A percentile compares a stretch with the other conserved stretches of the same genome.
Evolutionary conservation across 2,797 vertebrate genomes (phyloP).

Genomic region (Huso huso): DNA sequence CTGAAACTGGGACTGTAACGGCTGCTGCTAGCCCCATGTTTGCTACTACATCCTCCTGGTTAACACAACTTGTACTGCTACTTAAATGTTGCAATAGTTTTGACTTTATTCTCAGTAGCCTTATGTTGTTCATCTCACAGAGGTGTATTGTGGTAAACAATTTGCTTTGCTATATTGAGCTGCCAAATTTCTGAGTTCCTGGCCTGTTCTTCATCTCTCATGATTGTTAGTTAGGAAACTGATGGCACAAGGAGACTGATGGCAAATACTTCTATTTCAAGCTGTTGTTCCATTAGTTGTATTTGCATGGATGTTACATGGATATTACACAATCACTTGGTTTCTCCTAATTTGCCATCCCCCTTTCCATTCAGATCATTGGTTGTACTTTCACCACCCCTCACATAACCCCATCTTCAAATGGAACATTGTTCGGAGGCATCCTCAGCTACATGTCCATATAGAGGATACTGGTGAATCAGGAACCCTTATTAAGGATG

Average conservation of each 20-base stretch:
- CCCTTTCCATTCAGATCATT: too few relatives aligned
- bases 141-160: too few relatives aligned
- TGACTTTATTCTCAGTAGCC: neutral
- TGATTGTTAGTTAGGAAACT: too few relatives aligned
- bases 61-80: neutral
- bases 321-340: neutral
- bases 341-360: neutral
- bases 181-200: too few relatives aligned
- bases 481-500: too few relatives aligned
- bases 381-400: too few relatives aligned
- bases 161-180: too few relatives aligned
- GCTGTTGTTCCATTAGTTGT: neutral
- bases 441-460: too few relatives aligned
- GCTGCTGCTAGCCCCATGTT: neutral
- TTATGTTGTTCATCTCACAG: neutral
- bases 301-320: conserved; percentile 1
- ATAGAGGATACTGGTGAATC: too few relatives aligned
- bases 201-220: too few relatives aligned
- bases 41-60: neutral
- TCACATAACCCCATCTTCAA: too few relatives aligned
- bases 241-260: neutral
- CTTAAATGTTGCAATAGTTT: neutral
- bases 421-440: too few relatives aligned
- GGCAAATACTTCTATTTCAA: neutral
- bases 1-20: neutral